Evolutionary conservation across 92 coral and sea anemone genomes (phyloP).

Genomic region (Chrysogorgia sp.): DNA sequence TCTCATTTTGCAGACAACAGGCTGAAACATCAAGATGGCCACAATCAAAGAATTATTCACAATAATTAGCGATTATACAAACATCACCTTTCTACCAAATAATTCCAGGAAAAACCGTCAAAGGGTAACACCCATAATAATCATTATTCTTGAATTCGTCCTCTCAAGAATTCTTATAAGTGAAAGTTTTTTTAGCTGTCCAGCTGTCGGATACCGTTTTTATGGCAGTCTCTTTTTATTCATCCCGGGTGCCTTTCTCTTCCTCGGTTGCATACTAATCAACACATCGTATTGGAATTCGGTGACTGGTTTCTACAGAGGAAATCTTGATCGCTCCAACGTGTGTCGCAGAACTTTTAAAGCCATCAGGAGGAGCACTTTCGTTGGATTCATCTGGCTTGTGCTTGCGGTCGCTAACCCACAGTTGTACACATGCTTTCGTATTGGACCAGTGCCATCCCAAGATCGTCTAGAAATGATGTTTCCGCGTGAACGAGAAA

Average conservation of each 20-base stretch:
- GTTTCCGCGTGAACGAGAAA: not conserved
- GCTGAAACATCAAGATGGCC: too few species aligned
- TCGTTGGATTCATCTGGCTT: constrained; percentile 44
- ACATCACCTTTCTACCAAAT: too few species aligned
- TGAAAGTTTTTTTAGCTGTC: constrained; percentile 32
- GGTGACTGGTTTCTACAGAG: constrained; percentile 33
- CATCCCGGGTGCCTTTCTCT: constrained; percentile 32
- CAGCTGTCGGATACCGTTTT: constrained; percentile 9
- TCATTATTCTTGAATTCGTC: not conserved
- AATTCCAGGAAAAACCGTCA: too few species aligned
- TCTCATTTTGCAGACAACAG: too few species aligned
- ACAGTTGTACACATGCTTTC: constrained; percentile 49
- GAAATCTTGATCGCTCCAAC: not conserved
- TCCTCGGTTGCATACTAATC: constrained; percentile 32
- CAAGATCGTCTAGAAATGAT: not conserved
- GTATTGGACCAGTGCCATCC: constrained; percentile 38
- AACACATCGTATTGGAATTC: constrained; percentile 55
- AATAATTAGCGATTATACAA: too few species aligned
- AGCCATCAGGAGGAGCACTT: constrained; percentile 1
- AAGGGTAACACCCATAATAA: not conserved
- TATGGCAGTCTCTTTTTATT: constrained; percentile 52
- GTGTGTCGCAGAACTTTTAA: constrained; percentile 41
- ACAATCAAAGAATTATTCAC: too few species aligned
- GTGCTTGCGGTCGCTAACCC: constrained; percentile 45
- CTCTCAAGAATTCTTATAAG: not conserved